phyloP scores from a whole-genome alignment of 2,113 vertebrate species.

The Onychostoma macrolepis region DNA sequence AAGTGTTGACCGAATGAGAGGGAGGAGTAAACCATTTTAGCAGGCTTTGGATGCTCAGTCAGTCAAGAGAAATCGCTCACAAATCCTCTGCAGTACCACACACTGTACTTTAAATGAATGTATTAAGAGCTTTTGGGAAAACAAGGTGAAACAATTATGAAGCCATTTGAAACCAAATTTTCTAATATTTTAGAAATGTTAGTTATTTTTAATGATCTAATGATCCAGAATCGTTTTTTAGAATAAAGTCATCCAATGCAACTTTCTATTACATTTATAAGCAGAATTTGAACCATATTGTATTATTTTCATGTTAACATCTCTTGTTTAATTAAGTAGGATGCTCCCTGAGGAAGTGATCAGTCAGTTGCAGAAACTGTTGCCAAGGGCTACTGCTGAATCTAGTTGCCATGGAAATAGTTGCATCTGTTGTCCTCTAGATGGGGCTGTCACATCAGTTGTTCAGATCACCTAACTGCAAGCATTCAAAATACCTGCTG shows the following conservation, averaged over 20 bases:
- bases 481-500: background rate
- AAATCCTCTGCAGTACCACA: background rate
- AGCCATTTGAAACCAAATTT: background rate
- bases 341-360: slow-evolving; percentile 41
- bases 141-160: background rate
- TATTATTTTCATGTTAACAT: slow-evolving; percentile 25
- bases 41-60: background rate
- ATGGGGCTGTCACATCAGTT: slow-evolving; percentile 63
- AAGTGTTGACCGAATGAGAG: background rate
- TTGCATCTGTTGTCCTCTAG: slow-evolving; percentile 66
- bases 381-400: slow-evolving; percentile 70
- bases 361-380: slow-evolving; percentile 57
- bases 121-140: background rate
- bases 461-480: background rate
- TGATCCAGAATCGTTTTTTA: background rate
- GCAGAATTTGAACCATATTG: background rate
- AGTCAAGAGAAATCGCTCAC: background rate
- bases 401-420: slow-evolving; percentile 77
- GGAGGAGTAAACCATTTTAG: background rate
- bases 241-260: background rate
- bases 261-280: background rate
- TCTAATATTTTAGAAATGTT: background rate
- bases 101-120: background rate
- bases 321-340: slow-evolving; percentile 60
- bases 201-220: no score